Evolutionary conservation across 2,113 vertebrate genomes (phyloP).

Genomic region (Sakesphorus luctuosus): DNA sequence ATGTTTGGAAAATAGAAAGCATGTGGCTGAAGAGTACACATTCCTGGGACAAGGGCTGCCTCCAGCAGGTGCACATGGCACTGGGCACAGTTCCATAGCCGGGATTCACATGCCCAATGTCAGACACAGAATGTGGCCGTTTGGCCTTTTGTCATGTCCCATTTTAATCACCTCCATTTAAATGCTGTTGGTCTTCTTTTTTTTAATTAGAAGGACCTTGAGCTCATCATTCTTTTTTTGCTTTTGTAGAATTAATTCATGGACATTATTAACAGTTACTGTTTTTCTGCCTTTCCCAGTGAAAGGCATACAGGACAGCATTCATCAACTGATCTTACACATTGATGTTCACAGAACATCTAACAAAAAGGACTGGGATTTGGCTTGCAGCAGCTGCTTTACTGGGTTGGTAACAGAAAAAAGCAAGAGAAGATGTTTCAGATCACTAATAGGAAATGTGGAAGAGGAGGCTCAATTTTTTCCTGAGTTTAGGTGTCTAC

Average conservation of each 20-base stretch:
- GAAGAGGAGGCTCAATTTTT: background rate
- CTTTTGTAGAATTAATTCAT: background rate
- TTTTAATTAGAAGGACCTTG: background rate
- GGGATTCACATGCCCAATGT: background rate
- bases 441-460: background rate
- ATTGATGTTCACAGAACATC: background rate
- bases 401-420: background rate
- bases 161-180: background rate
- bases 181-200: background rate
- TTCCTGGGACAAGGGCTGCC: background rate
- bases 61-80: accelerated
- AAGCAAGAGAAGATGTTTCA: background rate
- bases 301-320: background rate
- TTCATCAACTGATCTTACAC: background rate
- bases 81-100: background rate
- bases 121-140: background rate
- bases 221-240: background rate
- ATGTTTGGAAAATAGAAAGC: background rate
- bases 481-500: background rate
- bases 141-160: background rate
- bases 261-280: background rate
- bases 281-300: background rate
- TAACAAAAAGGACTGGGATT: background rate
- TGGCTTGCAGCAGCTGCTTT: background rate
- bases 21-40: background rate